Percentiles rank a stretch among this genome's conserved stretches.
Conservation (phyloP, 1,140 invertebrate genomes). For the Neelides sp. region DNA sequence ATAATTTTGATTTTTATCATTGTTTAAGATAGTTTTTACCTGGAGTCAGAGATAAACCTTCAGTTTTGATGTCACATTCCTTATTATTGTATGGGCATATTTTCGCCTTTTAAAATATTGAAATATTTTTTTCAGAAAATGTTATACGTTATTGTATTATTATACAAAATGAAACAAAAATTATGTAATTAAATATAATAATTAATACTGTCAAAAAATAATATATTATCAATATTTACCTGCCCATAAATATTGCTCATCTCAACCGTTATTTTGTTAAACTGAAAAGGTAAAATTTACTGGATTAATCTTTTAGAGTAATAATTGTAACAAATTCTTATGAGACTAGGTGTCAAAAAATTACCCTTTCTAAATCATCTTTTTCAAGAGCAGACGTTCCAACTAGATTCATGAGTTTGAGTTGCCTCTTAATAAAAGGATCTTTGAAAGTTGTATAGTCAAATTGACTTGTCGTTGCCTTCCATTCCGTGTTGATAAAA, state of each 20-base stretch:
- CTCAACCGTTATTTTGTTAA: conserved; percentile 29
- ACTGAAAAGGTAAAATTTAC: conserved; percentile 29
- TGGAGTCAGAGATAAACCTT: conserved; percentile 34
- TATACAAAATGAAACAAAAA: no score
- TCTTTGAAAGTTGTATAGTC: conserved; percentile 36
- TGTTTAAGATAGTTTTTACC: conserved; percentile 28
- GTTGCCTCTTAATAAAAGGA: conserved; percentile 34
- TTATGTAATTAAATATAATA: no score
- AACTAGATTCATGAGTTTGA: conserved; percentile 42
- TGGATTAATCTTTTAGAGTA: no score
- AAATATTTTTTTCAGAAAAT: no score
- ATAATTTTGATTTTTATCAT: no score
- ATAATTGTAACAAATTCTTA: neutral
- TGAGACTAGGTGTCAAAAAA: conserved; percentile 1
- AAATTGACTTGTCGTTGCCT: conserved; percentile 15
- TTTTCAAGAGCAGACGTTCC: conserved; percentile 56
- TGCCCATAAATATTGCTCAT: conserved; percentile 37
- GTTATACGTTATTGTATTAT: no score
- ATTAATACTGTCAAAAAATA: no score
- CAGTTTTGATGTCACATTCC: no score
- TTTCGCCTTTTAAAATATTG: no score
- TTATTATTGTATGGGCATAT: no score
- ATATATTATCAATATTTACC: conserved; percentile 35
- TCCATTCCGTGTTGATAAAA: no score
- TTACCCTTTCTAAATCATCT: conserved; percentile 39